Percentiles rank a stretch among this genome's conserved stretches.
phyloP scores from a whole-genome alignment of 2,797 vertebrate species.

The Dallia pectoralis region DNA sequence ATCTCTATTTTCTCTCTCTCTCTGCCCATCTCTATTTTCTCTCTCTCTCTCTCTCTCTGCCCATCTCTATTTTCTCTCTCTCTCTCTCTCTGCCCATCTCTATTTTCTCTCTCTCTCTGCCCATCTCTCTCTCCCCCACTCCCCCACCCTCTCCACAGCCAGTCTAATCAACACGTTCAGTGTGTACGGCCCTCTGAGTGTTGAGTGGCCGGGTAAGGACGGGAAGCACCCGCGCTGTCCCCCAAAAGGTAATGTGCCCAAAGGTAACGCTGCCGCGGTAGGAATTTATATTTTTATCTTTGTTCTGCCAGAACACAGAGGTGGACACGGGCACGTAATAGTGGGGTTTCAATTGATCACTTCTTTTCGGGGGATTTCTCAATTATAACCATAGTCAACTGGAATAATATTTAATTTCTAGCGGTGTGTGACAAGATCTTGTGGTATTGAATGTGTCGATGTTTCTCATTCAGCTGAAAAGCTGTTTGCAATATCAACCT shows the following conservation, averaged over 20 bases:
- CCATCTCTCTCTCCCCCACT: too few species aligned
- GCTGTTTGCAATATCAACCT: too few species aligned
- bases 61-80: too few species aligned
- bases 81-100: too few species aligned
- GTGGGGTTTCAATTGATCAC: constrained; percentile 3
- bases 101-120: too few species aligned
- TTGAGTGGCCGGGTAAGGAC: constrained; percentile 99
- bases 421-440: too few species aligned
- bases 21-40: too few species aligned
- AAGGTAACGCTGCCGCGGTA: constrained; percentile 96
- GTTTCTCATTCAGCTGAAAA: too few species aligned
- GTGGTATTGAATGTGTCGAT: too few species aligned
- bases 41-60: too few species aligned
- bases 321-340: constrained; percentile 33
- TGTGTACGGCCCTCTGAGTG: constrained; percentile 93
- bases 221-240: constrained; percentile 99
- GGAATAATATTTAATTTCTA: neutral
- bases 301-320: constrained; percentile 58
- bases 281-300: constrained; percentile 66
- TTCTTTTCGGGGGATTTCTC: neutral
- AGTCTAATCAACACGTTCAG: constrained; percentile 95
- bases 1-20: too few species aligned
- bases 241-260: constrained; percentile 99
- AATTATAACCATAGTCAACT: neutral
- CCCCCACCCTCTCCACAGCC: too few species aligned